A percentile compares a stretch with the other conserved stretches of the same genome.
These are phyloP conservation scores for Urechis unicinctus DNA, from an alignment of 2,888 invertebrate species.

Conservation along the genomic window DNA sequence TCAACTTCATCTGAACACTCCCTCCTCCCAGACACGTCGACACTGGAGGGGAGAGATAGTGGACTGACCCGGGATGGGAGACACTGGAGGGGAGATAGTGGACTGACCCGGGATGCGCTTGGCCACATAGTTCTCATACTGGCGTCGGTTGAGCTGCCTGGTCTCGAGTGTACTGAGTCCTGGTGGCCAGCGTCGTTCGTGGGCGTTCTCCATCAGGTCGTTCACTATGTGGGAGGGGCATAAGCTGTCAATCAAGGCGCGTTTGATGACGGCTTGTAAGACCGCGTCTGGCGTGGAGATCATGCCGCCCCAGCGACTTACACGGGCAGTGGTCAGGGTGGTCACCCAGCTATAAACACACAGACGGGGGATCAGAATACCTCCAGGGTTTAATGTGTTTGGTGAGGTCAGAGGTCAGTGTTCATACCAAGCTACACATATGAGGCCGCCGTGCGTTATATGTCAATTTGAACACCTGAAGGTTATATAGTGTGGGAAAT, in stretches of 20 bases:
- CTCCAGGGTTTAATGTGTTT: too few relatives aligned
- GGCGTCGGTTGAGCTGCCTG: constrained; percentile 83
- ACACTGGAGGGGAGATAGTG: too few relatives aligned
- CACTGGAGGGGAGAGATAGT: too few relatives aligned
- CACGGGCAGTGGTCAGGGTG: constrained; percentile 56
- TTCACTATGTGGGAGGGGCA: constrained; percentile 89
- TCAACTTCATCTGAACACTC: too few relatives aligned
- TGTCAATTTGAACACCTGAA: too few relatives aligned
- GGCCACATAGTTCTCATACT: constrained; percentile 90
- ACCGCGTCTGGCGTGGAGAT: constrained; percentile 95
- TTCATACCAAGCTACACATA: too few relatives aligned
- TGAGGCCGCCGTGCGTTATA: too few relatives aligned
- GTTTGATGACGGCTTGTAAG: constrained; percentile 81
- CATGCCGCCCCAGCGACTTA: constrained; percentile 97
- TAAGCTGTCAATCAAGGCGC: constrained; percentile 82
- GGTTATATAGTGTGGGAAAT: too few relatives aligned
- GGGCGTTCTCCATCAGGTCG: constrained; percentile 94
- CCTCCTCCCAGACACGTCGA: too few relatives aligned
- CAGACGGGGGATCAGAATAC: too few relatives aligned
- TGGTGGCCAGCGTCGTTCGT: constrained; percentile 90
- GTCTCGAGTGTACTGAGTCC: constrained; percentile 86
- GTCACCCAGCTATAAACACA: constrained; percentile 42
- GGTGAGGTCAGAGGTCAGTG: too few relatives aligned
- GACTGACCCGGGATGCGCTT: constrained; percentile 74
- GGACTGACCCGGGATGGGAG: too few relatives aligned